Evolutionary conservation across 2,797 vertebrate species (phyloP).

Genomic region (Brachymystax lenok): DNA sequence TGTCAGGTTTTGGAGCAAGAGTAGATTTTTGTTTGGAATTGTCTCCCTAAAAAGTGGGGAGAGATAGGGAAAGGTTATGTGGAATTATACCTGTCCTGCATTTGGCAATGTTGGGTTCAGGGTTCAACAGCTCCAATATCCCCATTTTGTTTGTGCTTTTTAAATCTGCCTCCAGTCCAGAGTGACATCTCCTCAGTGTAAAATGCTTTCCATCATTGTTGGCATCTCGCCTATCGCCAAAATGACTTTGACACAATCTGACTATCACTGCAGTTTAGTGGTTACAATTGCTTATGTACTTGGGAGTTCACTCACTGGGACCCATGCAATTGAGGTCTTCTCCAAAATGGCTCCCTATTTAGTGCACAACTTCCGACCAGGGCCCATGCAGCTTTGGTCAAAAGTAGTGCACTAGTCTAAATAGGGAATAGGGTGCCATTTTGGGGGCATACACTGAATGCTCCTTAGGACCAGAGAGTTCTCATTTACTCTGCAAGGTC

Average conservation of each 20-base stretch:
- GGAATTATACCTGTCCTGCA: background rate
- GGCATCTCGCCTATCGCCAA: slow-evolving; percentile 69
- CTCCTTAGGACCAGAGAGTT: slow-evolving; percentile 58
- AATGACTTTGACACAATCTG: slow-evolving; percentile 64
- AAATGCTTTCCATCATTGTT: slow-evolving; percentile 63
- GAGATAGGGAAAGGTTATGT: background rate
- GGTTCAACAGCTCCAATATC: background rate
- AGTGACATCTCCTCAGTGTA: slow-evolving; percentile 58
- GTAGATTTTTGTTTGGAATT: background rate
- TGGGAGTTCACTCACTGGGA: background rate
- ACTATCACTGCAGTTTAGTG: slow-evolving; percentile 50
- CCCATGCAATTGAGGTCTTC: background rate
- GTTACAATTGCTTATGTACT: background rate
- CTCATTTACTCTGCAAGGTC: slow-evolving; percentile 57
- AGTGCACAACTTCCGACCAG: background rate
- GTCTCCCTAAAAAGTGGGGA: background rate
- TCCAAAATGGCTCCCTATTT: background rate
- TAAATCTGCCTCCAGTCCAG: background rate
- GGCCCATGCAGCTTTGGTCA: background rate
- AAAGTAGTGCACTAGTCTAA: background rate
- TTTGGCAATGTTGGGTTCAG: background rate
- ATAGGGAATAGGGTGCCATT: background rate
- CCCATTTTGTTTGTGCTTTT: background rate
- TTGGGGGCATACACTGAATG: background rate
- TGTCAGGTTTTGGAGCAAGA: background rate